Evolutionary conservation across 2,113 vertebrate genomes (phyloP).

Genomic region (Melierax canorus): DNA sequence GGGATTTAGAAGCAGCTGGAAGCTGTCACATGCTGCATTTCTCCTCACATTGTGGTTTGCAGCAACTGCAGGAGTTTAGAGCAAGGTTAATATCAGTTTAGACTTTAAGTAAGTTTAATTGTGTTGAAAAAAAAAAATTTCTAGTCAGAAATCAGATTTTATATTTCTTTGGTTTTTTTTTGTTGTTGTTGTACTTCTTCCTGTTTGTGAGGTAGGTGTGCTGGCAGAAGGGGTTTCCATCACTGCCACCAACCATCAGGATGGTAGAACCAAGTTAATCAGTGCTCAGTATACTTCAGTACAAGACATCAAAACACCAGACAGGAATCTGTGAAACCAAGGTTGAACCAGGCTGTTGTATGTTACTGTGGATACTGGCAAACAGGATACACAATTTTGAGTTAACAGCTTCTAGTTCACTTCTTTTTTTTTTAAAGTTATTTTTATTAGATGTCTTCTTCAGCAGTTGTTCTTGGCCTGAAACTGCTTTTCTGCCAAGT

Average conservation of each 20-base stretch:
- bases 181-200: neutral
- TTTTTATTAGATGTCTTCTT: neutral
- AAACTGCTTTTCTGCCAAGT: neutral
- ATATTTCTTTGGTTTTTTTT: neutral
- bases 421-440: neutral
- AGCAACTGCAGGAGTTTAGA: neutral
- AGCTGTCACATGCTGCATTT: neutral
- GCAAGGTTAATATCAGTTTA: neutral
- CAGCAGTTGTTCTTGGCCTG: neutral
- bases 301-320: neutral
- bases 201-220: neutral
- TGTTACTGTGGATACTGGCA: neutral
- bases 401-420: neutral
- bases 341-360: neutral
- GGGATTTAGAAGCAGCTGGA: neutral
- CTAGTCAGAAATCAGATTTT: neutral
- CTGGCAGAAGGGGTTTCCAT: neutral
- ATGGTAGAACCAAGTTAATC: neutral
- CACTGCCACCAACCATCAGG: neutral
- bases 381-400: neutral
- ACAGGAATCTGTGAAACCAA: neutral
- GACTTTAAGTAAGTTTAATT: neutral
- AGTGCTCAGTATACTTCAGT: neutral
- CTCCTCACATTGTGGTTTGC: neutral
- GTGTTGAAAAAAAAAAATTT: neutral